phyloP scores from a whole-genome alignment of 2,113 vertebrate genomes.

The Propithecus coquereli region DNA sequence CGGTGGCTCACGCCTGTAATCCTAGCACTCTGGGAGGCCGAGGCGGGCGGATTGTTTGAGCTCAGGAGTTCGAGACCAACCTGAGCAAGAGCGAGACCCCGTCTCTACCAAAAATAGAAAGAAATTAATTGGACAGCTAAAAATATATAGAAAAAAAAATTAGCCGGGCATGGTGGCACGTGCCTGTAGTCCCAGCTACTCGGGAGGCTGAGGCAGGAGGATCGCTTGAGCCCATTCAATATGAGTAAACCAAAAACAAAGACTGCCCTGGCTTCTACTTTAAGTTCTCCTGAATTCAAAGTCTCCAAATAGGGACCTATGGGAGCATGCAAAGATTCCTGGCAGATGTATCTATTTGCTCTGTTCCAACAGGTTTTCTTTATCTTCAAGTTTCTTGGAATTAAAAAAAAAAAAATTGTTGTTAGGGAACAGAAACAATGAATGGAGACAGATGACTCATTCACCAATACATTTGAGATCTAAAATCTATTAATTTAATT shows the following conservation, averaged over 20 bases:
- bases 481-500: conserved; percentile 71
- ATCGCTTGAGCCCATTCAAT: no score
- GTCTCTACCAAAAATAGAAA: no score
- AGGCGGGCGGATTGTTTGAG: no score
- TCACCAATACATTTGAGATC: conserved; percentile 59
- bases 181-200: no score
- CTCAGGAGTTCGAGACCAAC: no score
- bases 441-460: conserved; percentile 55
- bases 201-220: no score
- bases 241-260: conserved; percentile 31
- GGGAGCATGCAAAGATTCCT: neutral
- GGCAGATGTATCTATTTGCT: neutral
- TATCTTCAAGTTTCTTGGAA: conserved; percentile 52
- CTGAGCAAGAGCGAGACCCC: no score
- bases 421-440: conserved; percentile 54
- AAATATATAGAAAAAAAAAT: no score
- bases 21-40: no score
- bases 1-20: no score
- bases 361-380: conserved; percentile 27
- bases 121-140: no score
- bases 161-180: no score
- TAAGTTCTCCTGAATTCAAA: neutral
- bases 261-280: neutral
- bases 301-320: neutral
- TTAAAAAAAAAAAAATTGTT: conserved; percentile 50